phyloP scores from a whole-genome alignment of 2,113 vertebrate species.

The Myodes glareolus region DNA sequence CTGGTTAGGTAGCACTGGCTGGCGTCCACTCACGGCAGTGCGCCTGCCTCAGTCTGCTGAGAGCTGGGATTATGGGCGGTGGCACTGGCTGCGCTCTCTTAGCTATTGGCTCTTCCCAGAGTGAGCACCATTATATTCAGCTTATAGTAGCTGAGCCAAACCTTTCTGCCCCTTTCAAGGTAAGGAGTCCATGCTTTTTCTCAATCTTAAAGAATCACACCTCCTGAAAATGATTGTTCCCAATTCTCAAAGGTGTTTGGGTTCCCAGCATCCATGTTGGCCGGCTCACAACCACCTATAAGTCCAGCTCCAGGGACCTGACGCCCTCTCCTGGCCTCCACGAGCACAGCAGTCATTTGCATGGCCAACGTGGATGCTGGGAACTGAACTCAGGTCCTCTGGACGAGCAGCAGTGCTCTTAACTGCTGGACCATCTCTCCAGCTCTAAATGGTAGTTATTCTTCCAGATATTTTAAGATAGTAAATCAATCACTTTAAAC shows the following conservation, averaged over 20 bases:
- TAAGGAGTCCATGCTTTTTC: not conserved
- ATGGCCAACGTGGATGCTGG: too few species aligned
- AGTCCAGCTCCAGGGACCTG: too few species aligned
- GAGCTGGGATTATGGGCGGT: not conserved
- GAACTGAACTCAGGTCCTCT: not conserved
- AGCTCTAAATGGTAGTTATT: not conserved
- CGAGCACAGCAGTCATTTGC: too few species aligned
- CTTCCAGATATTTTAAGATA: not conserved
- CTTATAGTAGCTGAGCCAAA: not conserved
- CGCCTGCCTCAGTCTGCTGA: not conserved
- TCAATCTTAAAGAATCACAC: not conserved
- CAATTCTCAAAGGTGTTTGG: not conserved
- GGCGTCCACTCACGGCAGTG: too few species aligned
- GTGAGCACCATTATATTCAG: too few species aligned
- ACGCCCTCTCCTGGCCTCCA: too few species aligned
- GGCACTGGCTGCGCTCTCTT: too few species aligned
- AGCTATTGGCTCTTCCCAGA: not conserved
- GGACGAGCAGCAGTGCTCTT: not conserved
- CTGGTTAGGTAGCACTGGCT: not conserved
- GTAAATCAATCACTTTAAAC: not conserved
- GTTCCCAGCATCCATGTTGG: too few species aligned
- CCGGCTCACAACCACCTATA: too few species aligned
- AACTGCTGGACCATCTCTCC: not conserved
- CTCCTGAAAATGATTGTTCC: not conserved
- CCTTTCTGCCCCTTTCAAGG: not conserved